Conservation (phyloP, 37 sponge, comb jelly and placozoan genomes). For the Spongilla lacustris region DNA sequence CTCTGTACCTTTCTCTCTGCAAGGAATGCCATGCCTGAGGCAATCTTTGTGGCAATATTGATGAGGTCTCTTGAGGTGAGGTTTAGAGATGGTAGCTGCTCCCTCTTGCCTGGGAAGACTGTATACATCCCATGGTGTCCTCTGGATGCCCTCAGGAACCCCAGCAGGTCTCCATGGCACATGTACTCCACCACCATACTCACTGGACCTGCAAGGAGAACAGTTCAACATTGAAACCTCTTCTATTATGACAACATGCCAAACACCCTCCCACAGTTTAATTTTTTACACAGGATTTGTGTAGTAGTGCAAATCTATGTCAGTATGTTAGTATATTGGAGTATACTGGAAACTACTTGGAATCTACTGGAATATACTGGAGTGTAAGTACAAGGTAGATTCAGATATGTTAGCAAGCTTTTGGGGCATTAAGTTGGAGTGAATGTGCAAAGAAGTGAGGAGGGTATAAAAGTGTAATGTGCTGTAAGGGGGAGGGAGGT, state of each 20-base stretch:
- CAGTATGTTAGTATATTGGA: too few relatives aligned
- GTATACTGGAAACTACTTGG: too few relatives aligned
- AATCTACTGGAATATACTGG: too few relatives aligned
- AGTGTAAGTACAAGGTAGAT: too few relatives aligned
- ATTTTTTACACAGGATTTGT: too few relatives aligned
- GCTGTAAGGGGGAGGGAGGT: too few relatives aligned
- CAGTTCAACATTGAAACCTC: too few relatives aligned
- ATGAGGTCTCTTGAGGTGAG: conserved; percentile 68
- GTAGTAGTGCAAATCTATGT: too few relatives aligned
- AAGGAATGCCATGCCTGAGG: conserved; percentile 74
- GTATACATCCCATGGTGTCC: conserved; percentile 61
- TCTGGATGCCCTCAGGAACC: conserved; percentile 68
- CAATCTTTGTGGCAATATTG: conserved; percentile 62
- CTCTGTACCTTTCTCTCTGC: conserved; percentile 56
- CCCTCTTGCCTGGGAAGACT: conserved; percentile 50
- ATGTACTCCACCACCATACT: conserved; percentile 78
- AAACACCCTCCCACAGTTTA: too few relatives aligned
- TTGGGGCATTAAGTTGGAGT: too few relatives aligned
- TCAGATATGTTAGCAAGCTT: too few relatives aligned
- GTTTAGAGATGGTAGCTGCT: conserved; percentile 41
- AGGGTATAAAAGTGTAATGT: neutral
- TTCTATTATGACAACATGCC: too few relatives aligned
- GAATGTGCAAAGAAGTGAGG: neutral
- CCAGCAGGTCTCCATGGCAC: conserved; percentile 84
- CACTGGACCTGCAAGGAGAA: conserved; percentile 31